A percentile compares a stretch with the other conserved stretches of the same genome.
phyloP scores from a whole-genome alignment of 1,140 invertebrate genomes.

The Helicoverpa armigera region DNA sequence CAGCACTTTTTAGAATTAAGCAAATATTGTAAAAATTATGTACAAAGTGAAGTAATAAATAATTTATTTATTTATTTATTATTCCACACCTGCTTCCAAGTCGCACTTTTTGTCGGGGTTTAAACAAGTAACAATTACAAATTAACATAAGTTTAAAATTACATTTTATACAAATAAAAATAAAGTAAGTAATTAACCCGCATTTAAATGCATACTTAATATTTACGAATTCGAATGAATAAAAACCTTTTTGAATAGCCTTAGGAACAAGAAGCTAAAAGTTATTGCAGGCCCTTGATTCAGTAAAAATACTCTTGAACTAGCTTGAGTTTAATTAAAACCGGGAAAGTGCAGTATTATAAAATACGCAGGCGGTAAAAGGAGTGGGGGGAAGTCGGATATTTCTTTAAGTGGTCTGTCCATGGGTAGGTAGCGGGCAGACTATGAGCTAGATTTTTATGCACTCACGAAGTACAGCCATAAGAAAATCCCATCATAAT shows the following conservation, averaged over 20 bases:
- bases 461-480: neutral
- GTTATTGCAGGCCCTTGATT: slow-evolving; percentile 53
- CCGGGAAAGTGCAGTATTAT: slow-evolving; percentile 61
- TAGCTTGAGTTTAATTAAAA: slow-evolving; percentile 74
- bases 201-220: neutral
- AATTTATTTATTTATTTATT: no score
- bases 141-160: no score
- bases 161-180: no score
- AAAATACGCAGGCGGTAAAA: slow-evolving; percentile 60
- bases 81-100: no score
- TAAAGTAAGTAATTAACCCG: no score
- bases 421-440: neutral
- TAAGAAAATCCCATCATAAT: neutral
- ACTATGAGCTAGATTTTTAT: neutral
- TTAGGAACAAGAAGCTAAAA: neutral
- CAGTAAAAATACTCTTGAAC: slow-evolving; percentile 66
- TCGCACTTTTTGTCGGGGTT: no score
- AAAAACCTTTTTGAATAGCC: slow-evolving; percentile 9
- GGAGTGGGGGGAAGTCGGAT: slow-evolving; percentile 45
- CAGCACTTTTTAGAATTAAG: no score
- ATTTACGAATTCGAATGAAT: neutral
- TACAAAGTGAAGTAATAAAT: no score
- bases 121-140: no score
- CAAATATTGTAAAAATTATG: no score
- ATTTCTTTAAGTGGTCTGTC: slow-evolving; percentile 56